Evolutionary conservation across 1,140 invertebrate species (phyloP), one percentile per base, ranked within the genome.

Genomic region (Arctopsyche grandis): DNA sequence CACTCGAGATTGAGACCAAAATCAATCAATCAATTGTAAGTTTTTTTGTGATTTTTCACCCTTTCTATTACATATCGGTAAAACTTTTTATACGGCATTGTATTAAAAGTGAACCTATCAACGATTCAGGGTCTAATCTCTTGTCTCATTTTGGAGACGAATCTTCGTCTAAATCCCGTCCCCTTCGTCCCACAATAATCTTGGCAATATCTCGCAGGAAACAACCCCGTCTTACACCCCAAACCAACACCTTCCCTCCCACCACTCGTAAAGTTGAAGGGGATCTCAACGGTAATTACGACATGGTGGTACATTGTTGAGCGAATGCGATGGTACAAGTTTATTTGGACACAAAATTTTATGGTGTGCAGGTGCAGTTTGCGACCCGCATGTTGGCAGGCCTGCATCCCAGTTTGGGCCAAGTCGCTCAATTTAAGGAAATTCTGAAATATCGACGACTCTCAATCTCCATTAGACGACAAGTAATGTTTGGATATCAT

Each of bases 331-430:
- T 38, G 29, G 29, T 38, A 7, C 3, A 12, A 16, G 70, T 48
- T 73, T 73, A 73, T 73, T 73, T 46, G 70, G 70, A 73, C 70
- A 73, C 70, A 43, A 73, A 73, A 73, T 73, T 73, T 73, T 73
- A 73, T 48, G 70, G 43, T 46, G 29, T 73, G 70, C 70, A 73
- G 70, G 70, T 73, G 70, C 24, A 38, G 66, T 10, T 4, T 21
- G 69, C 52, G 14, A 14, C 63, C 63, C 63, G 63, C 63, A 69
- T 26, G 52, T 16, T 21, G 1, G 63, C 63, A 69, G 10, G 63
- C 63, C 63, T 69, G 63, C 63, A 69, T 69, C 63, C 63, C 16
- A 26, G 63, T 69, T 69, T 69, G 24, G 63, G 63, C 21, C 29
- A 14, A n/a, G 24, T 22, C 3, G 63, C 63, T 69, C 5, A 5